These are phyloP conservation scores for Ormia ochracea DNA, from an alignment of 2,888 invertebrate species.

Conservation along the genomic window DNA sequence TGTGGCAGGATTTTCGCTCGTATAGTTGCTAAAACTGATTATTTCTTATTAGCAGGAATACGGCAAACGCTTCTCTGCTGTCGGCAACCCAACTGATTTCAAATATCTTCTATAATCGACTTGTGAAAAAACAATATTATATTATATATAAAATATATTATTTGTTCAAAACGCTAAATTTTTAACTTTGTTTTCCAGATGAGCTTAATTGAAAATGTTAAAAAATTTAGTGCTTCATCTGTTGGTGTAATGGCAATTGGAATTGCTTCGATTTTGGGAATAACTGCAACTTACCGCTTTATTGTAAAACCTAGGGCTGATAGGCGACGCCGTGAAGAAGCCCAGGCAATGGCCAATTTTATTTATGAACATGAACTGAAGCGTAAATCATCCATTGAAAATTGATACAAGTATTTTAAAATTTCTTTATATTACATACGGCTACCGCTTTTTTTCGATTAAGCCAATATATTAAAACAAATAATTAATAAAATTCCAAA, in stretches of 20 bases:
- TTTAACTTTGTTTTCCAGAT: conserved; percentile 71
- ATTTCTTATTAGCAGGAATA: no score
- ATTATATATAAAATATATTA: no score
- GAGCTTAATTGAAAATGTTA: conserved; percentile 70
- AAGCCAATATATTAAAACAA: no score
- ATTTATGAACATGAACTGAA: conserved; percentile 71
- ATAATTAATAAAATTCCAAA: no score
- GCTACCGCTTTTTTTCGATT: no score
- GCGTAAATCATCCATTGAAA: conserved; percentile 8
- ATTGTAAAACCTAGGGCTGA: conserved; percentile 70
- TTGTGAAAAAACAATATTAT: no score
- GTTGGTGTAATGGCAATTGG: conserved; percentile 72
- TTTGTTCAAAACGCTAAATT: no score
- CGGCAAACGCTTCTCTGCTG: neutral
- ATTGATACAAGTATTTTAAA: conserved; percentile 26
- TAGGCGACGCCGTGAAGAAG: conserved; percentile 68
- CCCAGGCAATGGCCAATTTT: conserved; percentile 73
- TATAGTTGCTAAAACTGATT: no score
- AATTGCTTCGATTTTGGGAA: conserved; percentile 67
- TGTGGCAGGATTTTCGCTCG: no score
- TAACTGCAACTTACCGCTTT: conserved; percentile 67
- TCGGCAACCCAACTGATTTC: no score
- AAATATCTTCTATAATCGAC: no score
- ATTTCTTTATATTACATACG: no score
- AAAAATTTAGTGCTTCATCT: conserved; percentile 67